phyloP scores from a whole-genome alignment of 2,888 invertebrate species.

The Caenorhabditis sp. region DNA sequence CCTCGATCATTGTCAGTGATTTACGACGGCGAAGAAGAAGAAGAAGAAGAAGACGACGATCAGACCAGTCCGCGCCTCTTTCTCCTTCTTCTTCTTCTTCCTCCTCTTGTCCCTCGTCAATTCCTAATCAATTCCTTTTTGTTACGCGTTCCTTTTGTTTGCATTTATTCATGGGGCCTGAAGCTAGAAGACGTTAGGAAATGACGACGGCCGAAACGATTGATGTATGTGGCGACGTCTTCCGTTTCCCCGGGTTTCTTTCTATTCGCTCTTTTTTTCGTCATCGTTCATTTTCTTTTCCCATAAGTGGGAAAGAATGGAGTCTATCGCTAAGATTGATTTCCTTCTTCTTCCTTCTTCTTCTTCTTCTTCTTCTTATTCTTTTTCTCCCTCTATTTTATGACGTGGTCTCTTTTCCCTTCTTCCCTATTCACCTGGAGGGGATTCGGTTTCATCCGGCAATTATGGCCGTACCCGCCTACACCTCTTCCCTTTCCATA shows the following conservation, averaged over 20 bases:
- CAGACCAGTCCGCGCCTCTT: conserved; percentile 49
- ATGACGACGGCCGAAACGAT: conserved; percentile 29
- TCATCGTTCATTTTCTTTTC: conserved; percentile 3
- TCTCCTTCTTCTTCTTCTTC: conserved; percentile 11
- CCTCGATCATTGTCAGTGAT: conserved; percentile 28
- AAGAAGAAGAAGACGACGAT: background rate
- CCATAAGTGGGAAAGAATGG: conserved; percentile 48
- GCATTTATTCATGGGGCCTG: background rate
- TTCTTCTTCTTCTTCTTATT: background rate
- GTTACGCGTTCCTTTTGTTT: conserved; percentile 43
- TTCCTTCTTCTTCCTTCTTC: background rate
- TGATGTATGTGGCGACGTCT: conserved; percentile 43
- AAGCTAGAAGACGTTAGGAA: conserved; percentile 10
- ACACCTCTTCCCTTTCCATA: conserved; percentile 5
- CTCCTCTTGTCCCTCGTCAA: background rate
- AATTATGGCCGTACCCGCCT: conserved; percentile 30
- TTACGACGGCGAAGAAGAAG: conserved; percentile 51
- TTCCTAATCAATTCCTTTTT: conserved; percentile 35
- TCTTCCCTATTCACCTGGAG: background rate
- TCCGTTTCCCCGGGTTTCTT: conserved; percentile 26
- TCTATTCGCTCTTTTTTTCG: conserved; percentile 1
- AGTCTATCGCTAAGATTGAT: conserved; percentile 37
- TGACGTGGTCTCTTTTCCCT: conserved; percentile 34
- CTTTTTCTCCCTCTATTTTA: conserved; percentile 13
- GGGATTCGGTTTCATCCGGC: conserved; percentile 51